Conservation (phyloP, 1,140 invertebrate genomes). For the Reticulitermes speratus region DNA sequence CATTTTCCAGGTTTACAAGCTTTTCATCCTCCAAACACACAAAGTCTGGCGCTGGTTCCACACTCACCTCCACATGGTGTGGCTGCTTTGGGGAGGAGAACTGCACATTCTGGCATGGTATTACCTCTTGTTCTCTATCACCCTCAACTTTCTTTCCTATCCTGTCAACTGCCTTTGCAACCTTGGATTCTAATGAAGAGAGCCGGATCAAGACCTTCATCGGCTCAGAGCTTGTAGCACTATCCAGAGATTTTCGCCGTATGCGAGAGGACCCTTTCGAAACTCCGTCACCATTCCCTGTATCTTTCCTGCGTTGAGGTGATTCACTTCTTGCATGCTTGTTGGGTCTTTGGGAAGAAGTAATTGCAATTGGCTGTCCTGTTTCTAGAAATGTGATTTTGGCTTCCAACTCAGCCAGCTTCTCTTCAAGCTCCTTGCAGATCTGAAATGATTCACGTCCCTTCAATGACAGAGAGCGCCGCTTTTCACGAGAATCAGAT, state of each 20-base stretch:
- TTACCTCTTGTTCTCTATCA: too few relatives aligned
- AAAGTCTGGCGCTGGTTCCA: neutral
- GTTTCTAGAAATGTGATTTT: slow-evolving; percentile 68
- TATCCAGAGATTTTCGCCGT: slow-evolving; percentile 72
- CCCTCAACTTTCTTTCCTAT: slow-evolving; percentile 34
- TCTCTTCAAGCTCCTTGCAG: slow-evolving; percentile 79
- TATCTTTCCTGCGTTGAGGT: slow-evolving; percentile 24
- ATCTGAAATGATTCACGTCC: slow-evolving; percentile 74
- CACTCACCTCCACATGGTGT: slow-evolving; percentile 7
- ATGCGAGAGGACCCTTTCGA: slow-evolving; percentile 37
- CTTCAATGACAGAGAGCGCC: slow-evolving; percentile 78
- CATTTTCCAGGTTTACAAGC: neutral
- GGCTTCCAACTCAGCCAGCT: slow-evolving; percentile 73
- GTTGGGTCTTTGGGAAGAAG: neutral
- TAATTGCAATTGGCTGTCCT: slow-evolving; percentile 37
- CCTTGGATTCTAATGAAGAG: slow-evolving; percentile 71
- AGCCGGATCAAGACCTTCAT: slow-evolving; percentile 74
- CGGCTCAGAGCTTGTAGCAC: slow-evolving; percentile 71
- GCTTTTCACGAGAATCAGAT: slow-evolving; percentile 72
- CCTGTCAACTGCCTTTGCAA: slow-evolving; percentile 54
- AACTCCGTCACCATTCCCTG: neutral
- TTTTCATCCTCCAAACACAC: neutral
- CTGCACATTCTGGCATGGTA: neutral
- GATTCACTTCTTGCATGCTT: slow-evolving; percentile 26
- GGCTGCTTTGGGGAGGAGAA: neutral